A percentile compares a stretch with the other conserved stretches of the same genome.
phyloP scores from a whole-genome alignment of 2,888 invertebrate species.

The Pseudanteris insignis region DNA sequence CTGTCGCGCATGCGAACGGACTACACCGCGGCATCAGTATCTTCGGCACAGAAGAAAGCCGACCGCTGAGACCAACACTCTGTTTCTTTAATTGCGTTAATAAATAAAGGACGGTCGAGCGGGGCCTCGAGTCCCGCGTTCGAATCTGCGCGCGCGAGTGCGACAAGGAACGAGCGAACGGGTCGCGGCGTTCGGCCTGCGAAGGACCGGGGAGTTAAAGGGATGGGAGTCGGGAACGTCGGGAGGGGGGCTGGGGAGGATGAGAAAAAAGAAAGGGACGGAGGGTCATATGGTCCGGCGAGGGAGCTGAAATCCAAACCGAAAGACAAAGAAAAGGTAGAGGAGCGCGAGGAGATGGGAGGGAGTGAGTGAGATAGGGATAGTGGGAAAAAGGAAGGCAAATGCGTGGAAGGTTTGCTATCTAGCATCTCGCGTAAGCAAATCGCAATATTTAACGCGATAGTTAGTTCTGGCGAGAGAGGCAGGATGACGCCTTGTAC shows the following conservation, averaged over 20 bases:
- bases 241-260: slow-evolving; percentile 9
- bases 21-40: slow-evolving; percentile 50
- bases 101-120: slow-evolving; percentile 63
- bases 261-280: slow-evolving; percentile 14
- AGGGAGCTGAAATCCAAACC: slow-evolving; percentile 27
- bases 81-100: slow-evolving; percentile 66
- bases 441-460: slow-evolving; percentile 62
- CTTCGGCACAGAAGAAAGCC: slow-evolving; percentile 61
- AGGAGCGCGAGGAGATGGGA: slow-evolving; percentile 13
- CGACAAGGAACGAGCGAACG: slow-evolving; percentile 42
- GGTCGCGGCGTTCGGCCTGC: no score
- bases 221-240: slow-evolving; percentile 16
- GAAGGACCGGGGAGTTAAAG: no score
- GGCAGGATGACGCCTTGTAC: slow-evolving; percentile 49
- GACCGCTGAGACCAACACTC: slow-evolving; percentile 60
- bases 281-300: slow-evolving; percentile 27
- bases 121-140: slow-evolving; percentile 42
- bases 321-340: slow-evolving; percentile 14
- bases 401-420: slow-evolving; percentile 45
- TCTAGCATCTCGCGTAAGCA: slow-evolving; percentile 56
- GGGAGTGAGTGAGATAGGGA: slow-evolving; percentile 9
- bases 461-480: slow-evolving; percentile 50
- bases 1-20: slow-evolving; percentile 36
- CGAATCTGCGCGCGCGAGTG: slow-evolving; percentile 40
- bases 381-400: slow-evolving; percentile 32